Percentiles rank a stretch among this genome's conserved stretches.
Evolutionary conservation across 1,140 invertebrate species (phyloP).

Genomic region (Drosophila fuyamai): DNA sequence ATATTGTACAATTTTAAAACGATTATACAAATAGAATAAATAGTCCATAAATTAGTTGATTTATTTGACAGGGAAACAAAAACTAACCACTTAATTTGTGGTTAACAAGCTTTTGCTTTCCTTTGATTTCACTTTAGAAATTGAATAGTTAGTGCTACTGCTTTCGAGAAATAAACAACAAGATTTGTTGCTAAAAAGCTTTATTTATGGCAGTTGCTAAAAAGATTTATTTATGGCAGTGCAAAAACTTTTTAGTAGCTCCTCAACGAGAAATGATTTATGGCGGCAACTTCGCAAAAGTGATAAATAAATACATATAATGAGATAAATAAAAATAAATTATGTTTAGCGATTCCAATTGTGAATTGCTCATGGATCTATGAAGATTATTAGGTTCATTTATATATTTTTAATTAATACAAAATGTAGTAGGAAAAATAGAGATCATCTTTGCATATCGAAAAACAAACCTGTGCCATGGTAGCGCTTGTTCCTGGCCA

Average conservation of each 20-base stretch:
- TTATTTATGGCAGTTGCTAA: neutral
- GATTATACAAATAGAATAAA: no score
- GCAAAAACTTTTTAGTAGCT: neutral
- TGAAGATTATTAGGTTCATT: no score
- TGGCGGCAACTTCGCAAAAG: no score
- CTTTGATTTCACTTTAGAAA: neutral
- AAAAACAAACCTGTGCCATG: conserved; percentile 87
- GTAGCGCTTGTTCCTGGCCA: conserved; percentile 89
- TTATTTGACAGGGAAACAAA: no score
- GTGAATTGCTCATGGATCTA: neutral
- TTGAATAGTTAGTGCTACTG: neutral
- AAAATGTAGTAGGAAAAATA: neutral
- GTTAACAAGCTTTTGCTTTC: neutral
- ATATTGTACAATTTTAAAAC: no score
- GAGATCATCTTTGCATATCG: neutral
- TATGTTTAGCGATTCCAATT: neutral
- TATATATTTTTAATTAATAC: neutral
- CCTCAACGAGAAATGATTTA: neutral
- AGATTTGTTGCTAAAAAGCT: neutral
- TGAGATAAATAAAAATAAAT: no score
- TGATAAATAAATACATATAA: no score
- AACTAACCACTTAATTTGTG: no score
- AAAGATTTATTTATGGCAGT: neutral
- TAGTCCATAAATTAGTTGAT: no score
- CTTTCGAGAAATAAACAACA: neutral